These are phyloP conservation scores for Melanocharis versteri DNA, from an alignment of 2,113 vertebrate genomes.

Conservation along the genomic window DNA sequence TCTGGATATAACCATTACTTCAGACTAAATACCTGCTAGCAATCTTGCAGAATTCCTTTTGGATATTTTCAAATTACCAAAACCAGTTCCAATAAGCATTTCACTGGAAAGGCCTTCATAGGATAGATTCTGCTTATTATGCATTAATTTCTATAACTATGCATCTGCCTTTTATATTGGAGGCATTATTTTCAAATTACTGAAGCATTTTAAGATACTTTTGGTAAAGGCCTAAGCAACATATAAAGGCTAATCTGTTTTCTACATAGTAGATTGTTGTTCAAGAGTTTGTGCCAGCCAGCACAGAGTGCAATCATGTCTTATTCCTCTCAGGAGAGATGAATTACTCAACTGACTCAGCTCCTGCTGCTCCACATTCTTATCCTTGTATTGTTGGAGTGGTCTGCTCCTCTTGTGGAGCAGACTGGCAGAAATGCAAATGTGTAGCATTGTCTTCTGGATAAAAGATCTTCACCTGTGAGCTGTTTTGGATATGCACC, in stretches of 20 bases:
- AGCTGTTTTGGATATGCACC: background rate
- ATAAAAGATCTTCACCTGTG: background rate
- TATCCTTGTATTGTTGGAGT: conserved; percentile 41
- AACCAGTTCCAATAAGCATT: background rate
- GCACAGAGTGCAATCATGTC: conserved; percentile 65
- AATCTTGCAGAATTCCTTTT: background rate
- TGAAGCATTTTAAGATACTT: conserved; percentile 54
- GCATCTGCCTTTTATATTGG: conserved; percentile 10
- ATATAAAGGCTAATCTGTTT: conserved; percentile 71
- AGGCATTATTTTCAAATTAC: conserved; percentile 41
- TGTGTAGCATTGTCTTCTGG: background rate
- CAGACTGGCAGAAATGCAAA: background rate
- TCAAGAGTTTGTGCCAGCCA: conserved; percentile 71
- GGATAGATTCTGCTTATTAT: background rate
- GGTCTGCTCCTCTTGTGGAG: background rate
- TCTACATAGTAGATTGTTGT: conserved; percentile 68
- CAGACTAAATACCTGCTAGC: background rate
- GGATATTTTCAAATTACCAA: background rate
- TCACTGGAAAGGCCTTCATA: background rate
- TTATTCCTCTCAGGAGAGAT: conserved; percentile 66
- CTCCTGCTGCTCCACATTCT: conserved; percentile 55
- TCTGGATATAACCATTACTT: background rate
- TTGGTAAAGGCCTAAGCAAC: conserved; percentile 52
- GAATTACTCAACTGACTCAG: conserved; percentile 38
- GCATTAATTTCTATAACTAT: background rate